These are phyloP conservation scores for Atherinomorus stipes DNA, from an alignment of 2,113 vertebrate genomes.

Conservation along the genomic window DNA sequence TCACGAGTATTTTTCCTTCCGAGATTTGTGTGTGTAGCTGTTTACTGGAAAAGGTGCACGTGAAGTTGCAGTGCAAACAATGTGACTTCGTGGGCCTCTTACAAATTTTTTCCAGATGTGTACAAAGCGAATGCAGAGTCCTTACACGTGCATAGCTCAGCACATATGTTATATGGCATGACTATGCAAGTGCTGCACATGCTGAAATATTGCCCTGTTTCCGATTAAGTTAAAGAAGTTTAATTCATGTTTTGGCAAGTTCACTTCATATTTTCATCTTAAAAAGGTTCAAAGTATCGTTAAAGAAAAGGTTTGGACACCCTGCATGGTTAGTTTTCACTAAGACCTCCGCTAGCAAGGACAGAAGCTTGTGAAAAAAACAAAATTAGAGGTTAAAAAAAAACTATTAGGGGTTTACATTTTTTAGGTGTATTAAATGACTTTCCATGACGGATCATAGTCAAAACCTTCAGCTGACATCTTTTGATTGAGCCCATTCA, in stretches of 20 bases:
- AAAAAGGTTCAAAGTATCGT: neutral
- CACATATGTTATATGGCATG: neutral
- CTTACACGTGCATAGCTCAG: neutral
- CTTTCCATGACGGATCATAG: neutral
- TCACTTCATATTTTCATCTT: neutral
- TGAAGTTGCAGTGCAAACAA: neutral
- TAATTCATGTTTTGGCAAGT: no score
- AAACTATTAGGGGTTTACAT: no score
- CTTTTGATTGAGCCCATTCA: neutral
- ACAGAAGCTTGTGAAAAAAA: neutral
- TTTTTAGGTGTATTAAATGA: neutral
- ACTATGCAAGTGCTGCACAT: neutral
- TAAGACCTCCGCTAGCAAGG: neutral
- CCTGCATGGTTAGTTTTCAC: neutral
- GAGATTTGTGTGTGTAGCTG: neutral
- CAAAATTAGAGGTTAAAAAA: no score
- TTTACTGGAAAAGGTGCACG: neutral
- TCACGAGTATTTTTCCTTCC: neutral
- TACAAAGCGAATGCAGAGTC: neutral
- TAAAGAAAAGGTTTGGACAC: neutral
- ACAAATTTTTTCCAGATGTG: slow-evolving; percentile 7
- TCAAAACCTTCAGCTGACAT: neutral
- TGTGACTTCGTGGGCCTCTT: neutral
- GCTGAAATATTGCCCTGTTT: no score
- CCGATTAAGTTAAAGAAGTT: no score